Percentiles rank a stretch among this genome's conserved stretches.
phyloP scores from a whole-genome alignment of 2,888 invertebrate species.

The Drosophila lutescens region DNA sequence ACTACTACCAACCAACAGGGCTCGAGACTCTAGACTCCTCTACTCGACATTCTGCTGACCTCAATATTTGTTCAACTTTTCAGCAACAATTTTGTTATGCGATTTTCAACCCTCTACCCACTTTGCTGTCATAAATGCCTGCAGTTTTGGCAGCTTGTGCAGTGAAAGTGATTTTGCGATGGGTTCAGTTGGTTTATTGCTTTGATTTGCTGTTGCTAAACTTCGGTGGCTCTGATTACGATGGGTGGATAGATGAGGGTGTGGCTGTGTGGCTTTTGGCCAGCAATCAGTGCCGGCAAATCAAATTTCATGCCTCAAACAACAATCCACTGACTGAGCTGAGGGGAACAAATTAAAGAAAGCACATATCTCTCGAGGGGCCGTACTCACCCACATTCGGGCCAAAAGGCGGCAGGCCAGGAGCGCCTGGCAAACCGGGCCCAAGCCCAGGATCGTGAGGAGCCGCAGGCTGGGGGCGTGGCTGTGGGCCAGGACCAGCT shows the following conservation, averaged over 20 bases:
- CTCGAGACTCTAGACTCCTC: conserved; percentile 14
- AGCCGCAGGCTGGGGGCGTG: conserved; percentile 27
- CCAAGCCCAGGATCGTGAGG: conserved; percentile 45
- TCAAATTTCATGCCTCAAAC: conserved; percentile 55
- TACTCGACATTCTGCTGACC: conserved; percentile 69
- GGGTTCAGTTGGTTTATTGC: conserved; percentile 67
- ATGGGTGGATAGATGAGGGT: not conserved
- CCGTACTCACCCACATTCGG: conserved; percentile 50
- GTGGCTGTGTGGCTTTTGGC: not conserved
- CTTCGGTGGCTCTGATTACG: conserved; percentile 22
- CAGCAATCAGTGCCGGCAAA: conserved; percentile 27
- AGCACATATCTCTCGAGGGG: not conserved
- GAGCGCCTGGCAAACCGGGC: conserved; percentile 54
- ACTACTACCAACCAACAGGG: conserved; percentile 2
- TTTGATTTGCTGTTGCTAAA: conserved; percentile 62
- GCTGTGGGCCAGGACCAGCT: conserved; percentile 33
- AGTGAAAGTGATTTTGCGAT: conserved; percentile 72
- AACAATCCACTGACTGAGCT: conserved; percentile 47
- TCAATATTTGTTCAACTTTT: conserved; percentile 75
- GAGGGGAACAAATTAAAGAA: conserved; percentile 7
- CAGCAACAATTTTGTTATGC: conserved; percentile 73
- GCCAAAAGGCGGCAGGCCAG: conserved; percentile 41
- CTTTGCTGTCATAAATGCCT: conserved; percentile 69
- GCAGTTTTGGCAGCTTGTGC: conserved; percentile 70
- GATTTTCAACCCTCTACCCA: conserved; percentile 46